phyloP scores from a whole-genome alignment of 2,797 vertebrate genomes.

The Onychomys arenicola region DNA sequence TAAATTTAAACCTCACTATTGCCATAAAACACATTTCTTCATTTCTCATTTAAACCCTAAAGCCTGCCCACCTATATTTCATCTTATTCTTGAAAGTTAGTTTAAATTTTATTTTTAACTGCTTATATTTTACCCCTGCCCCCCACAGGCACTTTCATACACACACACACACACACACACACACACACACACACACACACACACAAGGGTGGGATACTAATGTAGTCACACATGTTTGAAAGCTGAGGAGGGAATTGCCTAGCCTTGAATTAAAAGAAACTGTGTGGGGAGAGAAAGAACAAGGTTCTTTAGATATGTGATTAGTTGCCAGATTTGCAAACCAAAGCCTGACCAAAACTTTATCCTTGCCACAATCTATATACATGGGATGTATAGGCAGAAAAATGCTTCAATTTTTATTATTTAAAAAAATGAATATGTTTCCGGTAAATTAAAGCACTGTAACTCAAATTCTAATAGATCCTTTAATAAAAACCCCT shows the following conservation, averaged over 20 bases:
- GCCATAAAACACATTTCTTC: background rate
- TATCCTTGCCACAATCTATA: background rate
- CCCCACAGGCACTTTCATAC: background rate
- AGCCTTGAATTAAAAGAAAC: background rate
- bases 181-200: background rate
- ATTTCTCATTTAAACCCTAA: background rate
- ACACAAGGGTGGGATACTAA: too few relatives aligned
- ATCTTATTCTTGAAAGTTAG: conserved; percentile 51
- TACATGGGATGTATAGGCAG: background rate
- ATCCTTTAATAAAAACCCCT: too few relatives aligned
- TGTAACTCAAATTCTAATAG: too few relatives aligned
- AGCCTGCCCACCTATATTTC: background rate
- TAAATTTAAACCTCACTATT: conserved; percentile 35
- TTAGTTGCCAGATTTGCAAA: background rate
- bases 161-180: background rate
- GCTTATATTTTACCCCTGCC: background rate
- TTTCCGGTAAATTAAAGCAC: background rate
- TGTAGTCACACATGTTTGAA: background rate
- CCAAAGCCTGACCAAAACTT: background rate
- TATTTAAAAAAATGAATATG: background rate
- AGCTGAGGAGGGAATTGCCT: background rate
- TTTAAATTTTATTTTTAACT: conserved; percentile 49
- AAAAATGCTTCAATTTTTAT: background rate
- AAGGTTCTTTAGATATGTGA: background rate
- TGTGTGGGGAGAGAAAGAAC: too few relatives aligned